A percentile compares a stretch with the other conserved stretches of the same genome.
phyloP scores from a whole-genome alignment of 2,113 vertebrate genomes.

The Aptenodytes forsteri region DNA sequence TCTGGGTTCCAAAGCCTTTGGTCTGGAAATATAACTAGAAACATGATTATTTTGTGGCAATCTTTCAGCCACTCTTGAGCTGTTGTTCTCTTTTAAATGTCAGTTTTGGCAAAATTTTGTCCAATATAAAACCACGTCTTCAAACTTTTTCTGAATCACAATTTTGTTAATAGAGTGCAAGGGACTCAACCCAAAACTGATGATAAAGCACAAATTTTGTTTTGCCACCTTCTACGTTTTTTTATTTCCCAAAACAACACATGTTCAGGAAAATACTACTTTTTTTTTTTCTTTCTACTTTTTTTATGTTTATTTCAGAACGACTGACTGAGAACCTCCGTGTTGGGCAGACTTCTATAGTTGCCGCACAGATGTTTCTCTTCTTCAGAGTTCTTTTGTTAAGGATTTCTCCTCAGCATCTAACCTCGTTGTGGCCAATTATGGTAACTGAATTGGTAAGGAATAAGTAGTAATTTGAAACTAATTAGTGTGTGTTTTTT shows the following conservation, averaged over 20 bases:
- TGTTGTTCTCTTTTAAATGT: background rate
- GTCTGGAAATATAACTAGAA: background rate
- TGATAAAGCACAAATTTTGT: background rate
- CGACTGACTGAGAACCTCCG: conserved; percentile 93
- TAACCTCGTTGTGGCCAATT: conserved; percentile 95
- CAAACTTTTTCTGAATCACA: background rate
- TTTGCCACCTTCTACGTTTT: background rate
- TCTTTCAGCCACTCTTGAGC: background rate
- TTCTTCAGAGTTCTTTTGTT: conserved; percentile 94
- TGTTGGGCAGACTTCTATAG: conserved; percentile 83
- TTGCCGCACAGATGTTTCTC: conserved; percentile 92
- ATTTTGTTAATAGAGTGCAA: background rate
- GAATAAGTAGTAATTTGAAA: background rate
- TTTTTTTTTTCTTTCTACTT: background rate
- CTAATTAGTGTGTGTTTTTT: background rate
- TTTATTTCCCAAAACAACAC: background rate
- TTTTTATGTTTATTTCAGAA: conserved; percentile 74
- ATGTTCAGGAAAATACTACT: background rate
- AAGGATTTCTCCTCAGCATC: conserved; percentile 93
- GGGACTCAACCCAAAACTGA: background rate
- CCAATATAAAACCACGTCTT: background rate
- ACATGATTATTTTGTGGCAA: background rate
- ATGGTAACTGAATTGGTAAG: conserved; percentile 97
- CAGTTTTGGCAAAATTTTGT: background rate
- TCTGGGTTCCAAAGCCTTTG: background rate